Base-by-base conservation (phyloP, 2,888 invertebrate species). In the Cataglyphis albicans region DNA sequence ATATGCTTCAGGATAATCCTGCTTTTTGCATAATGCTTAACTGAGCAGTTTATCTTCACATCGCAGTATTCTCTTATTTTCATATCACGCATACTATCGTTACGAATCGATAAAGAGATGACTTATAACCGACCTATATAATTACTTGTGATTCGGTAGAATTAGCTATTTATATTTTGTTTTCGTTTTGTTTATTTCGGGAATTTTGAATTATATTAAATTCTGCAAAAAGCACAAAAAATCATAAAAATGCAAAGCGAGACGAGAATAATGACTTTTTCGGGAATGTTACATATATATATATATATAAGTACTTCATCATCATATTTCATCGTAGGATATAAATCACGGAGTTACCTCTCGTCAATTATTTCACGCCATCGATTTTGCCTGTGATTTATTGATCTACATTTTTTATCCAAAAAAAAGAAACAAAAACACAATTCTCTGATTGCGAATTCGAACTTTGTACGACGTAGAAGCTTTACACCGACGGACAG, bases 321-420 rank as follows among this genome's bases (percentile, higher is more conserved):
- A 59, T 80, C 44, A 80, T 80, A 80, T 72, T 72, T 80, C 59
- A 70, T 78, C 78, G 48, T 10, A 10, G 35, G 18, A 32, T n/a
- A 80, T 80, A 59, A 80, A 80, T 80, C 78, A 80, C n/a, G 7
- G 5, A 10, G 12, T 48, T 61, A 52, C 52, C 52, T 70, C 78
- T 32, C 72, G 78, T 80, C 72, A 80, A 80, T 80, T 80, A 80
- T 80, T 80, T 72, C 44, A 0, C 59, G 59, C 72, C 44, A 32
- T 59, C 72, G 78, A 80, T 59, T 35, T 21, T 21, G n/a, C 9
- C 35, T n/a, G 59, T 72, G 78, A 80, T 80, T 80, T 59, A 80
- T 80, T 32, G 78, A 59, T 59, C 29, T 68, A 35, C 72, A 72
- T 80, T 80, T 73, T 76, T 80, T 78, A 72, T 72, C 35, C n/a